Base-by-base conservation (phyloP, 1,140 invertebrate species). In the Brachionus asplanchnoidis region DNA sequence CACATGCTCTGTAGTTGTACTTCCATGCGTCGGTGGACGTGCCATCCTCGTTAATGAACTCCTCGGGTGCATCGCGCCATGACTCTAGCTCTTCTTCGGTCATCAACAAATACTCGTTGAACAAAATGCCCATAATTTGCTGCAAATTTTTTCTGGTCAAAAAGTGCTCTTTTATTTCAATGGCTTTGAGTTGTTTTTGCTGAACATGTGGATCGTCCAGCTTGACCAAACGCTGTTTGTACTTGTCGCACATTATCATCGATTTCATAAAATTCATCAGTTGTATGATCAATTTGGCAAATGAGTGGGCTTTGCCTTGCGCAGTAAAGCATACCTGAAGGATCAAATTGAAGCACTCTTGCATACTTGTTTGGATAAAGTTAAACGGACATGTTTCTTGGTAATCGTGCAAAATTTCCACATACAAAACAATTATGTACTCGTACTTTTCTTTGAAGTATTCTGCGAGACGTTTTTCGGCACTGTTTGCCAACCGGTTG, bases 11-110 rank as follows among this genome's bases (percentile, higher is more conserved):
- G 8, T 91, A 91, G 42, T 85, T 83, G 26, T 85, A 53, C 44
- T 84, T 50, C 85, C 85, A 73, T 56, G 85, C 65, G 46, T 83
- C 77, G 28, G 82, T 68, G 26, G 66, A 40, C 14, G 44, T 60
- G 14, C 79, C 65, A n/a, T 70, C 75, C 23, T 66, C 88, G 85
- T 90, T 90, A 93, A 92, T 93, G 90, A 95, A 97, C 86, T 92
- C 93, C 91, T 97, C 95, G 0, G 95, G 95, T 90, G 97, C 94
- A 9, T 92, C 92, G 87, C 95, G 94, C 96, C 95, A 97, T n/a
- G 93, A 91, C 77, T 94, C 92, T 60, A 98, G 89, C 88, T 97
- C 96, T 75, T 94, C 92, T 80, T 92, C 91, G 3, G 94, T 95
- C 12, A 97, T 91, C 32, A 95, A 91, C 87, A 98, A 95, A 89